These are phyloP conservation scores for Cantharis nigra DNA, from an alignment of 2,888 invertebrate genomes.

Conservation along the genomic window DNA sequence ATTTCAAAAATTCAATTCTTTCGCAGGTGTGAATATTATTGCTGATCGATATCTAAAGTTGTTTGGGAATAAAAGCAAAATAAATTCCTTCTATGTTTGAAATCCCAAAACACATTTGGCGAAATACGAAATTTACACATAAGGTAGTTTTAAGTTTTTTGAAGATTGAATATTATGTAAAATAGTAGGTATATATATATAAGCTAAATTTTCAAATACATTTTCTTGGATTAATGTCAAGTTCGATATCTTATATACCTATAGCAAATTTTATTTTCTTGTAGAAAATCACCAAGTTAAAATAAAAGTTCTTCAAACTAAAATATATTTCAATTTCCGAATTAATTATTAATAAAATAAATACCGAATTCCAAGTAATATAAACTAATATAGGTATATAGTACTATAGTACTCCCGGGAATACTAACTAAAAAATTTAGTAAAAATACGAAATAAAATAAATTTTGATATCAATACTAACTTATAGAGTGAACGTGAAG, in stretches of 20 bases:
- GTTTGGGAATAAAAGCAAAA: slow-evolving; percentile 33
- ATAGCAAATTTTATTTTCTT: not conserved
- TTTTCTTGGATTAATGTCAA: not conserved
- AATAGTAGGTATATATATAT: not conserved
- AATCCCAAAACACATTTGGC: slow-evolving; percentile 33
- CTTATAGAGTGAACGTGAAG: not conserved
- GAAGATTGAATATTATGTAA: slow-evolving; percentile 25
- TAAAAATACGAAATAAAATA: not conserved
- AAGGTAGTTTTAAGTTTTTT: slow-evolving; percentile 29
- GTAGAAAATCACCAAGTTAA: not conserved
- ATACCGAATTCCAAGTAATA: too few species aligned
- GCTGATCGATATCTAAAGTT: slow-evolving; percentile 23
- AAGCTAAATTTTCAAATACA: not conserved
- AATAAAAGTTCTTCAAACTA: not conserved
- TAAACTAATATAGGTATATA: too few species aligned
- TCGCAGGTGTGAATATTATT: slow-evolving; percentile 36
- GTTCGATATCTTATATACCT: not conserved
- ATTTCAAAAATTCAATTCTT: slow-evolving; percentile 26
- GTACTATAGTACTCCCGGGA: not conserved
- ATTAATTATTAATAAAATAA: too few species aligned
- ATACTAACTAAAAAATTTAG: not conserved
- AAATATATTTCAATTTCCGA: not conserved
- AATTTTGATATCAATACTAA: not conserved
- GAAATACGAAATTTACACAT: slow-evolving; percentile 32
- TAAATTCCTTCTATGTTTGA: slow-evolving; percentile 33